Percentiles rank a stretch among this genome's conserved stretches.
phyloP scores from a whole-genome alignment of 2,888 invertebrate species.

The Morpho deidamia region DNA sequence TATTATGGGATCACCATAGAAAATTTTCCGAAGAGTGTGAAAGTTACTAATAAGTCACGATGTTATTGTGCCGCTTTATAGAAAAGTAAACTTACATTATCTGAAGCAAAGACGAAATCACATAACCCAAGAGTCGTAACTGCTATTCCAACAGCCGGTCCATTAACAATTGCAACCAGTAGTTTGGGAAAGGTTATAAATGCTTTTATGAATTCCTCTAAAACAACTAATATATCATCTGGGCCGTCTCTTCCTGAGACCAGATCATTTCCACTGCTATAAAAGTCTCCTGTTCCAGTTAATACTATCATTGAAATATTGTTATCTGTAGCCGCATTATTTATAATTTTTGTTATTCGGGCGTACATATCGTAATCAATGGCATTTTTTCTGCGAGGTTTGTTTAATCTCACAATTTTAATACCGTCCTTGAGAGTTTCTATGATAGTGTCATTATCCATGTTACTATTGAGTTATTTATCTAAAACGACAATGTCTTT shows the following conservation, averaged over 20 bases:
- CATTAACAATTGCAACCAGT: constrained; percentile 92
- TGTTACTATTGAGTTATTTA: constrained; percentile 10
- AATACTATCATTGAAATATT: constrained; percentile 83
- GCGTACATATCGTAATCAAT: constrained; percentile 83
- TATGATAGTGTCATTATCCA: constrained; percentile 42
- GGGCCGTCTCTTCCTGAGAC: constrained; percentile 28
- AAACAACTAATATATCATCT: constrained; percentile 31
- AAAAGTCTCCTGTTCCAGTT: constrained; percentile 89
- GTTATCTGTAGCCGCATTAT: constrained; percentile 83
- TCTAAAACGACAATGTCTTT: neutral
- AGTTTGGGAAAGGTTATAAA: constrained; percentile 94
- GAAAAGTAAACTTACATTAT: constrained; percentile 77
- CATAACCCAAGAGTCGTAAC: constrained; percentile 91
- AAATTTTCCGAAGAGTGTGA: neutral
- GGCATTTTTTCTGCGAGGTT: constrained; percentile 90
- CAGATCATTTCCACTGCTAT: constrained; percentile 91
- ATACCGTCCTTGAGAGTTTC: constrained; percentile 44
- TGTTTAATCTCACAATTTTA: constrained; percentile 82
- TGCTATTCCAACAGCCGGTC: constrained; percentile 95
- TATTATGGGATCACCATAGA: too few species aligned
- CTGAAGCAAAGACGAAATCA: constrained; percentile 93
- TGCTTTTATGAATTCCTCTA: constrained; percentile 83
- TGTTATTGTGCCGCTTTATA: neutral
- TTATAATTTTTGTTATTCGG: constrained; percentile 80
- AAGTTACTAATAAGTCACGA: neutral